Evolutionary conservation across 2,113 vertebrate genomes (phyloP).

Genomic region (Podarcis raffonei): DNA sequence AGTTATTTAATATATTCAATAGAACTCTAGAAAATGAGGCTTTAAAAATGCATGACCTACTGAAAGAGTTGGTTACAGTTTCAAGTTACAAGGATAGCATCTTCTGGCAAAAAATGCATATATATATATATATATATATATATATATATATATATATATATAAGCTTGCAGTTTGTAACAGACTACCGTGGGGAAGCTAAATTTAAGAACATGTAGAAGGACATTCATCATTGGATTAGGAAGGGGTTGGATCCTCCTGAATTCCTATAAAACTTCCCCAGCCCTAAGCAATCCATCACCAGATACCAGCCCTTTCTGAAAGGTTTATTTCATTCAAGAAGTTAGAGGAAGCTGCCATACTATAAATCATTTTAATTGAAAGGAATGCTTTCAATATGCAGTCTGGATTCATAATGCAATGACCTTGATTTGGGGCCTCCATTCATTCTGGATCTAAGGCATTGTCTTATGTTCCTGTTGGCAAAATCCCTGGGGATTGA

Average conservation of each 20-base stretch:
- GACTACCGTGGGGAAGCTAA: background rate
- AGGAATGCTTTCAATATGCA: slow-evolving; percentile 24
- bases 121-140: too few species aligned
- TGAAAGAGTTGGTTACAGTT: background rate
- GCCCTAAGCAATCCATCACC: background rate
- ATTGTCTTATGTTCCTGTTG: slow-evolving; percentile 46
- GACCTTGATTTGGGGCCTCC: slow-evolving; percentile 39
- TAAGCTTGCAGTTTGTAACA: background rate
- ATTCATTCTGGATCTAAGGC: slow-evolving; percentile 6
- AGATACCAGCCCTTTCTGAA: background rate
- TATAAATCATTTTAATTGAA: slow-evolving; percentile 48
- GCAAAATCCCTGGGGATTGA: slow-evolving; percentile 43
- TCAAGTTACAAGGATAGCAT: background rate
- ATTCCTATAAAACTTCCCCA: slow-evolving; percentile 26
- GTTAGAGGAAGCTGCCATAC: slow-evolving; percentile 7
- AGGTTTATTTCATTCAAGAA: slow-evolving; percentile 41
- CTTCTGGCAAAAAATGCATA: background rate
- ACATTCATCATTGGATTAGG: slow-evolving; percentile 14
- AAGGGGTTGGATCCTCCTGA: background rate
- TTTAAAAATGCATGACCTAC: background rate
- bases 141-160: background rate
- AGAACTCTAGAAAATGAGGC: background rate
- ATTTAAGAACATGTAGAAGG: background rate
- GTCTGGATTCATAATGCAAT: slow-evolving; percentile 10
- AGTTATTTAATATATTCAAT: background rate